phyloP scores from a whole-genome alignment of 2,797 vertebrate species.

The Thalassophryne amazonica region DNA sequence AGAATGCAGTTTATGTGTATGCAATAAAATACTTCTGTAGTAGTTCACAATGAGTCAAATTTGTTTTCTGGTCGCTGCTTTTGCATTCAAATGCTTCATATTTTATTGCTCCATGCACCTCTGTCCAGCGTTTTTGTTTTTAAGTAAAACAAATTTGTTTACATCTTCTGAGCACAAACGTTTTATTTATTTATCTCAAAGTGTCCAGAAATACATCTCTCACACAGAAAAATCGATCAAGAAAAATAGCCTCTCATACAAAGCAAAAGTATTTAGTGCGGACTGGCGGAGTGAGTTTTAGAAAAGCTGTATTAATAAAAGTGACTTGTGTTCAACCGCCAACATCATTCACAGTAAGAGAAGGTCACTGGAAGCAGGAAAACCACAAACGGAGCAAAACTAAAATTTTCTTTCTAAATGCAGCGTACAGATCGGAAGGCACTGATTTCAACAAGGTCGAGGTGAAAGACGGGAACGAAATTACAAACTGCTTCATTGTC shows the following conservation, averaged over 20 bases:
- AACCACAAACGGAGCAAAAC: neutral
- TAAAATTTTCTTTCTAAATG: slow-evolving; percentile 5
- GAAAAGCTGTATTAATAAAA: neutral
- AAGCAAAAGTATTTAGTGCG: slow-evolving; percentile 28
- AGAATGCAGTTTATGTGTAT: too few species aligned
- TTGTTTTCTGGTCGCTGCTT: too few species aligned
- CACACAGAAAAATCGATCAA: slow-evolving; percentile 47
- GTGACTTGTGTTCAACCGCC: too few species aligned
- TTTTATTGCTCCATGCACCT: too few species aligned
- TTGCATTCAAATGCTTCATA: too few species aligned
- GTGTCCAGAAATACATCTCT: slow-evolving; percentile 40
- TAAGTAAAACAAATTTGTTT: too few species aligned
- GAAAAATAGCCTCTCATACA: slow-evolving; percentile 53
- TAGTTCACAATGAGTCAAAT: too few species aligned
- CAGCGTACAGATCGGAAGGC: slow-evolving; percentile 47
- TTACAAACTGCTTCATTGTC: slow-evolving; percentile 10
- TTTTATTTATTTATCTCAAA: slow-evolving; percentile 42
- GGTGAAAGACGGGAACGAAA: too few species aligned
- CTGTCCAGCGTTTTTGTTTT: too few species aligned
- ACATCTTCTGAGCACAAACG: neutral
- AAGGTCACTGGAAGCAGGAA: slow-evolving; percentile 2
- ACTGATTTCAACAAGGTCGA: slow-evolving; percentile 26
- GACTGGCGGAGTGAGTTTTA: neutral
- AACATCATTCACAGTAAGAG: slow-evolving; percentile 7
- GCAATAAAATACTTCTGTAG: too few species aligned